phyloP scores from a whole-genome alignment of 2,888 invertebrate species.

The Miltochrista miniata region DNA sequence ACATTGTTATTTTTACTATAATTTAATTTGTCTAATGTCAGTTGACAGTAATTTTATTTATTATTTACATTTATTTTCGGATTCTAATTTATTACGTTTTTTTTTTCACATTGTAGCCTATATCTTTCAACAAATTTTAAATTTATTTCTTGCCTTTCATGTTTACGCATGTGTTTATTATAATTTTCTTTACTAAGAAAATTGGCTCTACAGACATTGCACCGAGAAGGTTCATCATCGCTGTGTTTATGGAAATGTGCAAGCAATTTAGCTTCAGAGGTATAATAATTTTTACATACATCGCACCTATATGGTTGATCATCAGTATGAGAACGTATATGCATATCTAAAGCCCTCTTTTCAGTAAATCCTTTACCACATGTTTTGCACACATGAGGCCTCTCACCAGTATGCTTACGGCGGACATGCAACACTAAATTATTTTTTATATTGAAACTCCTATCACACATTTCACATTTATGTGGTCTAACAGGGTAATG shows the following conservation, averaged over 20 bases:
- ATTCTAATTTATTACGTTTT: too few species aligned
- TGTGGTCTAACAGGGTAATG: not conserved
- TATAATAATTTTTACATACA: conserved; percentile 1
- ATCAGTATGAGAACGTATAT: conserved; percentile 1
- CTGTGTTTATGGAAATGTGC: not conserved
- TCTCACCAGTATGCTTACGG: not conserved
- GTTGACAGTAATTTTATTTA: too few species aligned
- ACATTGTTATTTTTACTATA: too few species aligned
- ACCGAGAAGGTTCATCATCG: not conserved
- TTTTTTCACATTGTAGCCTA: too few species aligned
- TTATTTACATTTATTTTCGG: too few species aligned
- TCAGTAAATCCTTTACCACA: not conserved
- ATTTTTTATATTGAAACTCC: not conserved
- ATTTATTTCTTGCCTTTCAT: not conserved
- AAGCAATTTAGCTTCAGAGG: not conserved
- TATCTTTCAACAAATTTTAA: too few species aligned
- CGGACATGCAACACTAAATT: not conserved
- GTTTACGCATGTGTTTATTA: not conserved
- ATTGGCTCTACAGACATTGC: not conserved
- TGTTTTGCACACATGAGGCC: not conserved
- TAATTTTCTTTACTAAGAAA: not conserved
- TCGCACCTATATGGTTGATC: conserved; percentile 4
- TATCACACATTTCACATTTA: not conserved
- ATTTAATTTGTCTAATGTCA: too few species aligned
- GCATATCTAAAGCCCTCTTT: not conserved